phyloP scores from a whole-genome alignment of 2,113 vertebrate genomes.

The Sarotherodon lohbergeri region DNA sequence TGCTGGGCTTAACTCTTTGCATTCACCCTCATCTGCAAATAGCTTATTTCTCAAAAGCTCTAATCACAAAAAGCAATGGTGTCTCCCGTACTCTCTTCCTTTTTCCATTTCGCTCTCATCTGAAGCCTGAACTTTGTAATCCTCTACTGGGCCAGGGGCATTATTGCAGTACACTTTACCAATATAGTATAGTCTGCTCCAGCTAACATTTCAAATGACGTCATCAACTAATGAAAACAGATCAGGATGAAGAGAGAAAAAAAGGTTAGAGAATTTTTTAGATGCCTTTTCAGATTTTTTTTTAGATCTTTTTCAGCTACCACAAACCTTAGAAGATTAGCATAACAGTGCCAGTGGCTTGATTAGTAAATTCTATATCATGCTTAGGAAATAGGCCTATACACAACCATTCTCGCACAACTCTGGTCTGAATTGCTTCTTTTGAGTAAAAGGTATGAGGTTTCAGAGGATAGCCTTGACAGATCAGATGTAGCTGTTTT shows the following conservation, averaged over 20 bases:
- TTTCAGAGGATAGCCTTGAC: not conserved
- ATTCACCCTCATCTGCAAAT: constrained; percentile 23
- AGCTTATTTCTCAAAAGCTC: constrained; percentile 1
- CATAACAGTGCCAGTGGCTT: not conserved
- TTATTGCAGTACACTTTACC: not conserved
- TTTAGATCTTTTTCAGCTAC: not conserved
- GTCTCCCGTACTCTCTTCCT: not conserved
- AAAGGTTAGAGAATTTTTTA: not conserved
- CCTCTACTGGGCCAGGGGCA: not conserved
- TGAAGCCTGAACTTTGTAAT: constrained; percentile 26
- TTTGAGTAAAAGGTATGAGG: not conserved
- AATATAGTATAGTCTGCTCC: not conserved
- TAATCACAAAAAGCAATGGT: constrained; percentile 2
- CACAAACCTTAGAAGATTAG: not conserved
- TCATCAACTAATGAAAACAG: not conserved
- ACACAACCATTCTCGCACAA: not conserved
- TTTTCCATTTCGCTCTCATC: not conserved
- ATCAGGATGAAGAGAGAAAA: not conserved
- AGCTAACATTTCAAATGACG: not conserved
- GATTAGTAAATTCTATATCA: not conserved
- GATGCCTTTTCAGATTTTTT: not conserved
- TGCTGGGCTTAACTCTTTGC: constrained; percentile 26
- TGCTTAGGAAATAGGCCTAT: not conserved
- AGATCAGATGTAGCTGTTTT: not conserved
- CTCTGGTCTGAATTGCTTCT: not conserved